Conservation (phyloP, 2,797 vertebrate genomes). For the Anolis apletophallus region DNA sequence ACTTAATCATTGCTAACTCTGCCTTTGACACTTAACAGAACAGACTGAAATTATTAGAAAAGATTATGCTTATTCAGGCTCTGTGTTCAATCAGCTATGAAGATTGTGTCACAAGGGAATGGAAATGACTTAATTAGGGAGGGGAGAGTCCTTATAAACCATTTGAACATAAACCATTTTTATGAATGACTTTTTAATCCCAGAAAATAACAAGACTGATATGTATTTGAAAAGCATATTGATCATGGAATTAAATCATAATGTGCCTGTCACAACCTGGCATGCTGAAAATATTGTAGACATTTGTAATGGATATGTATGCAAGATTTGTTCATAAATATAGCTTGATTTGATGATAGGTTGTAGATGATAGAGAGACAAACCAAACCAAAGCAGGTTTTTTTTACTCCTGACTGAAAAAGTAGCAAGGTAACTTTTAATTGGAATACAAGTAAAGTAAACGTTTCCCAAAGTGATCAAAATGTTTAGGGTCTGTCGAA, state of each 20-base stretch:
- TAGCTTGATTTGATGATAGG: conserved; percentile 27
- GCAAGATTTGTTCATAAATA: conserved; percentile 46
- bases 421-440: conserved; percentile 16
- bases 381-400: neutral
- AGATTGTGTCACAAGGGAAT: conserved; percentile 65
- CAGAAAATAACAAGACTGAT: conserved; percentile 70
- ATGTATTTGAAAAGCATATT: conserved; percentile 69
- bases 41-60: conserved; percentile 71
- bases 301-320: conserved; percentile 51
- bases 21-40: conserved; percentile 51
- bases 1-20: conserved; percentile 63
- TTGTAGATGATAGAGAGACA: neutral
- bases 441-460: conserved; percentile 13
- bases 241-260: conserved; percentile 63
- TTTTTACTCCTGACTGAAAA: conserved; percentile 15
- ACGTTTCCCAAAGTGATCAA: conserved; percentile 31
- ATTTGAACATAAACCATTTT: conserved; percentile 69
- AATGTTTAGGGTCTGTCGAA: neutral
- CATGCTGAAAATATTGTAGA: conserved; percentile 48
- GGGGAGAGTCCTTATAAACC: conserved; percentile 37
- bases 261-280: conserved; percentile 49
- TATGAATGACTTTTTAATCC: conserved; percentile 75
- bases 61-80: conserved; percentile 67
- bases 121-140: conserved; percentile 71
- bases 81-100: conserved; percentile 66